Evolutionary conservation across 2,888 invertebrate genomes (phyloP), one percentile per base, ranked within the genome.

Genomic region (Drosophila quinaria): DNA sequence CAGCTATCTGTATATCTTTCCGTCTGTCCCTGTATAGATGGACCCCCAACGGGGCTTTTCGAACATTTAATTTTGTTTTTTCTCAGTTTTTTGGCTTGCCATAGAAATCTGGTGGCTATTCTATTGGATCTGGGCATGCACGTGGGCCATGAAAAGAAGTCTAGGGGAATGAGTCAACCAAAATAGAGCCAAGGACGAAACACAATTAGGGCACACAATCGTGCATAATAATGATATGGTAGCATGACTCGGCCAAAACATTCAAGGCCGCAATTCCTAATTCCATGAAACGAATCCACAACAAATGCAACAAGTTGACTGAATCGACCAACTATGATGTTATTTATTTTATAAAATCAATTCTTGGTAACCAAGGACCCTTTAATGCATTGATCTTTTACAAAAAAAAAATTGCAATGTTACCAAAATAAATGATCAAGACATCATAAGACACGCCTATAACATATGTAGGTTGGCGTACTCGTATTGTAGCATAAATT

Each of bases 41-140:
- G 83, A 83, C 82, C 85, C 82, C 82, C 82, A 81, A 67, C 82
- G 71, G 85, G 85, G 71, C 77, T 63, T 63, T 77, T 70, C 73
- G 62, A 56, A 61, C 58, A 52, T 52, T 49, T 15, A 11, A 33
- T 50, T 56, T 44, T 42, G 42, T 44, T 58, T 44, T 56, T 60
- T 58, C 39, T 60, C 52, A 11, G 52, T 63, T 63, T 63, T 75
- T 84, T 78, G 82, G 85, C 78, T 80, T 58, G 78, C 80, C 72
- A 81, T 68, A 70, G 72, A 81, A 77, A 74, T 81, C 68, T 58
- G 66, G 79, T 74, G 47, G 63, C 73, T 70, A 75, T 80, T 82
- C 70, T 72, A 65, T 78, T 73, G 67, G 68, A 75, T 73, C 75
- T 68, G 84, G 78, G 74, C 74, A 68, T 85, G 85, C 85, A 85